A percentile compares a stretch with the other conserved stretches of the same genome.
These are phyloP conservation scores for Mesorhabditis belari DNA, from an alignment of 2,888 invertebrate species.

Conservation along the genomic window DNA sequence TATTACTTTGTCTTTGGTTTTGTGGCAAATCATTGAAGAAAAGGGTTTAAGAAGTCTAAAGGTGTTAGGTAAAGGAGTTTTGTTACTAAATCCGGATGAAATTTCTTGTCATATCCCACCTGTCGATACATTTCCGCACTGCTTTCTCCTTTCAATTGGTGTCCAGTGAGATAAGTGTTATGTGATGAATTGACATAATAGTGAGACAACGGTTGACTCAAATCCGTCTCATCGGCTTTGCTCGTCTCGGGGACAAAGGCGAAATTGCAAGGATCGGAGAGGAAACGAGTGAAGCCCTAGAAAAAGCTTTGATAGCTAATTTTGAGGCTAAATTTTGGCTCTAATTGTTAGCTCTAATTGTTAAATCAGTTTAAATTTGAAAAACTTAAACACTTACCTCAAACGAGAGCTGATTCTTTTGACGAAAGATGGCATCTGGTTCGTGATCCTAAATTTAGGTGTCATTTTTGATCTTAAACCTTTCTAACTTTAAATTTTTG, in stretches of 20 bases:
- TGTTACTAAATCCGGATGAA: neutral
- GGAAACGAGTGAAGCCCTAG: constrained; percentile 69
- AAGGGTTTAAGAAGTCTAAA: too few species aligned
- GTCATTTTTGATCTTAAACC: too few species aligned
- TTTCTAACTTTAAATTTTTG: too few species aligned
- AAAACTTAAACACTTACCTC: constrained; percentile 61
- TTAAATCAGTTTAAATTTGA: too few species aligned
- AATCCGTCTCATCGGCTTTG: constrained; percentile 65
- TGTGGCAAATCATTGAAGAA: too few species aligned
- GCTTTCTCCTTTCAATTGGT: constrained; percentile 88
- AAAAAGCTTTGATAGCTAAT: neutral
- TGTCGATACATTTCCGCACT: constrained; percentile 88
- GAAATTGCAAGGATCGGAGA: constrained; percentile 77
- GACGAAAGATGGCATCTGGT: constrained; percentile 68
- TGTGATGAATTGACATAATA: constrained; percentile 92
- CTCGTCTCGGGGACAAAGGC: constrained; percentile 71
- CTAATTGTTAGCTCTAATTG: too few species aligned
- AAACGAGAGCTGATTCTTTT: constrained; percentile 77
- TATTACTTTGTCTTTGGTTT: too few species aligned
- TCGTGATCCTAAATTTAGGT: constrained; percentile 55
- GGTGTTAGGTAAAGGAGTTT: too few species aligned
- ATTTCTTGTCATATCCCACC: constrained; percentile 58
- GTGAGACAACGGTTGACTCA: constrained; percentile 81
- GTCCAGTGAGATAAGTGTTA: constrained; percentile 89
- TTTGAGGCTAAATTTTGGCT: too few species aligned